These are phyloP conservation scores for Garra rufa DNA, from an alignment of 2,113 vertebrate species.

Conservation along the genomic window DNA sequence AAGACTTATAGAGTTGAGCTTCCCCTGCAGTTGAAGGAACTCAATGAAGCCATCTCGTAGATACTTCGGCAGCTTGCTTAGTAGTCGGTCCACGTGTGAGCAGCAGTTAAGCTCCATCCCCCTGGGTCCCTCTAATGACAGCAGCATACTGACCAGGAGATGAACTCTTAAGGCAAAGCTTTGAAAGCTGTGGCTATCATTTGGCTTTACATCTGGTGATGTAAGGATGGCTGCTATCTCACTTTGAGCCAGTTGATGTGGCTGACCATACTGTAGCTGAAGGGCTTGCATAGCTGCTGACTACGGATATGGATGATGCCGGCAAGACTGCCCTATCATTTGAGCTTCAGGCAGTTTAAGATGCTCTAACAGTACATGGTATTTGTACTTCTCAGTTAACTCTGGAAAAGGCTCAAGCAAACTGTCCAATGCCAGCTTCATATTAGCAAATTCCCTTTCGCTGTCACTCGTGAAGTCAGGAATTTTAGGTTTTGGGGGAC, in stretches of 20 bases:
- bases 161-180: not conserved
- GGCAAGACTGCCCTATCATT: not conserved
- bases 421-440: not conserved
- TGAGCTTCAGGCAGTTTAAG: not conserved
- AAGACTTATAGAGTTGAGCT: not conserved
- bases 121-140: too few species aligned
- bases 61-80: too few species aligned
- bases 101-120: too few species aligned
- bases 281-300: not conserved
- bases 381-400: not conserved
- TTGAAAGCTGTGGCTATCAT: not conserved
- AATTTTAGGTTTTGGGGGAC: not conserved
- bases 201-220: not conserved
- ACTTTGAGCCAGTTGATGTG: not conserved
- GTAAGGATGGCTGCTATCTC: not conserved
- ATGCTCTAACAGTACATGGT: not conserved
- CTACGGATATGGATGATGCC: not conserved
- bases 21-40: too few species aligned
- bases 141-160: too few species aligned
- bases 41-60: too few species aligned
- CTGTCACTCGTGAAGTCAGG: not conserved
- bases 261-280: not conserved
- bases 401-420: not conserved
- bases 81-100: too few species aligned
- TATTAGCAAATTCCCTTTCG: not conserved